These are phyloP conservation scores for Aleiodes sp. DNA, from an alignment of 1,140 invertebrate species.

Conservation along the genomic window DNA sequence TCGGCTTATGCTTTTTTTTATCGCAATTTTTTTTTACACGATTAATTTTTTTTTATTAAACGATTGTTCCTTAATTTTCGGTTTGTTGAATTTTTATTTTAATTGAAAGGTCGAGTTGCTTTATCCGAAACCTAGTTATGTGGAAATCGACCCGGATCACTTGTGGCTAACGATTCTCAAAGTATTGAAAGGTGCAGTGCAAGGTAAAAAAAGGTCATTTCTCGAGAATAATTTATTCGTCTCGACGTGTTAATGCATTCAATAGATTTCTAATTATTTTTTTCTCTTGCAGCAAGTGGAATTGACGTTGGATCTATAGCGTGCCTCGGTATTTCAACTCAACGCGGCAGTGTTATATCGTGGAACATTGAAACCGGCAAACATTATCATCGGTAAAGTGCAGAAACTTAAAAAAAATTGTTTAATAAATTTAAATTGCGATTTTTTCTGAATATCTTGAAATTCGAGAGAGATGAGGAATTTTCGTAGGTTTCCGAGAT, in stretches of 20 bases:
- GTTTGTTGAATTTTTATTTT: neutral
- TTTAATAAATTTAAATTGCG: no score
- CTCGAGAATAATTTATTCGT: slow-evolving; percentile 30
- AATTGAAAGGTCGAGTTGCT: slow-evolving; percentile 76
- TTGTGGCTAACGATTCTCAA: slow-evolving; percentile 79
- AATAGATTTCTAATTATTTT: slow-evolving; percentile 25
- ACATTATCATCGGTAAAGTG: slow-evolving; percentile 77
- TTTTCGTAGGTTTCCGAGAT: no score
- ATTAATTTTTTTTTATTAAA: neutral
- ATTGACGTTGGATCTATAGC: slow-evolving; percentile 70
- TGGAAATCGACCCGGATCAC: slow-evolving; percentile 89
- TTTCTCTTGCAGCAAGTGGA: slow-evolving; percentile 68
- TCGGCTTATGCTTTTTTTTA: no score
- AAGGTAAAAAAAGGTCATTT: slow-evolving; percentile 65
- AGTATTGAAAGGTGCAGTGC: slow-evolving; percentile 75
- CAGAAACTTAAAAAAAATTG: no score
- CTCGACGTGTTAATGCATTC: slow-evolving; percentile 14
- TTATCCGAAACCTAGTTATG: slow-evolving; percentile 79
- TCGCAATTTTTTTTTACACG: neutral
- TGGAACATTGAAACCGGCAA: slow-evolving; percentile 86
- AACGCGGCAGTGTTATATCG: slow-evolving; percentile 87
- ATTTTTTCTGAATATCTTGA: no score
- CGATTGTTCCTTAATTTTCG: neutral
- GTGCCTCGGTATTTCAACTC: slow-evolving; percentile 87
- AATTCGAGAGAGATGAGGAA: no score